phyloP scores from a whole-genome alignment of 2,113 vertebrate genomes.

The Emydocephalus ijimae region DNA sequence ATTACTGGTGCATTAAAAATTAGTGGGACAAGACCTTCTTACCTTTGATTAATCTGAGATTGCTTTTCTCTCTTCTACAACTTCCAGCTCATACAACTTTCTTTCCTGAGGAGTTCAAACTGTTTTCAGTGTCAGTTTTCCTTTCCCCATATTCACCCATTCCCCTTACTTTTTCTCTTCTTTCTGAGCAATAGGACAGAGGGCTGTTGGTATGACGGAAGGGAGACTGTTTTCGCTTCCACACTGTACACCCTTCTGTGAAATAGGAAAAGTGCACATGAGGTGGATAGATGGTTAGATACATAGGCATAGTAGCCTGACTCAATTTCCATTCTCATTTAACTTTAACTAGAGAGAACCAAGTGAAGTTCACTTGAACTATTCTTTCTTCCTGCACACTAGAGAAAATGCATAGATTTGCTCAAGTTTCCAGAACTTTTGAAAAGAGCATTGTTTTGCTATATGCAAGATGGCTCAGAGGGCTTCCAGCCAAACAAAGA shows the following conservation, averaged over 20 bases:
- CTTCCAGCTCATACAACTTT: neutral
- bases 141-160: neutral
- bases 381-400: neutral
- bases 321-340: neutral
- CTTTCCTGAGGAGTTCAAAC: neutral
- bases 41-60: no score
- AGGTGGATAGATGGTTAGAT: neutral
- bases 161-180: neutral
- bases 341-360: neutral
- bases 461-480: neutral
- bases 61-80: neutral
- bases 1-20: neutral
- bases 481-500: neutral
- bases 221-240: neutral
- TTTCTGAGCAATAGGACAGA: neutral
- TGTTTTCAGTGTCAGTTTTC: neutral
- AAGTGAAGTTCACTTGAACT: neutral
- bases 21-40: neutral
- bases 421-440: neutral
- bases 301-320: neutral
- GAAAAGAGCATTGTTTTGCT: neutral
- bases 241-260: neutral
- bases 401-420: neutral
- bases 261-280: neutral
- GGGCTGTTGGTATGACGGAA: neutral